A percentile compares a stretch with the other conserved stretches of the same genome.
Conservation (phyloP, 37 sponge, comb jelly and placozoan genomes). For the Spongilla lacustris region DNA sequence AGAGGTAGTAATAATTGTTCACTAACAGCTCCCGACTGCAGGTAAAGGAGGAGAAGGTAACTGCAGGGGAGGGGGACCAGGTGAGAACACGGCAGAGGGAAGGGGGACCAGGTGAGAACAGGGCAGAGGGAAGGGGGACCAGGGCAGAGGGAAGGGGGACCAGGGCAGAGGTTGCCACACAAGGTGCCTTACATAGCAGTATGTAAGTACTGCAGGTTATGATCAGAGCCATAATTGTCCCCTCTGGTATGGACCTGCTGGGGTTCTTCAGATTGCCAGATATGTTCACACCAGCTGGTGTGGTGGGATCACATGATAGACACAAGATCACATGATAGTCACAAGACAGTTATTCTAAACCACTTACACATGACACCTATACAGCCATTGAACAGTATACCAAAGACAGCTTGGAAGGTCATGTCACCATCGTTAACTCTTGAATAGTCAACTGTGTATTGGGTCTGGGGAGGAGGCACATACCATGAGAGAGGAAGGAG, state of each 20-base stretch:
- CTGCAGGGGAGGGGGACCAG: constrained; percentile 41
- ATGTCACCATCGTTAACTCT: not conserved
- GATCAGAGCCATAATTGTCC: constrained; percentile 86
- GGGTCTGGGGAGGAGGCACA: constrained; percentile 28
- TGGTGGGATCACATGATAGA: no score
- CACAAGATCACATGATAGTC: no score
- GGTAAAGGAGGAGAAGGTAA: constrained; percentile 82
- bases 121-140: not conserved
- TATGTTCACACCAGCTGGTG: constrained; percentile 98
- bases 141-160: no score
- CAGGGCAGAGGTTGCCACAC: no score
- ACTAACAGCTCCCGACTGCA: constrained; percentile 64
- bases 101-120: no score
- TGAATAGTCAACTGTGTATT: constrained; percentile 73
- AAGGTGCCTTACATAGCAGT: constrained; percentile 84
- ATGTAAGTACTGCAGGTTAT: constrained; percentile 96
- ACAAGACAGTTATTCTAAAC: no score
- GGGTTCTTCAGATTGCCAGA: constrained; percentile 97
- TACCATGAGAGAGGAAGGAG: not conserved
- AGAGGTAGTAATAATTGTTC: constrained; percentile 87
- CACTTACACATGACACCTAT: constrained; percentile 94
- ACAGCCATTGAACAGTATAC: constrained; percentile 95
- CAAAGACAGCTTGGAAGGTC: constrained; percentile 85
- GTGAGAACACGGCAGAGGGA: no score
- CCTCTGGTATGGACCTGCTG: constrained; percentile 92